Conservation (phyloP, 2,888 invertebrate species). For the Pristionchus mayeri region DNA sequence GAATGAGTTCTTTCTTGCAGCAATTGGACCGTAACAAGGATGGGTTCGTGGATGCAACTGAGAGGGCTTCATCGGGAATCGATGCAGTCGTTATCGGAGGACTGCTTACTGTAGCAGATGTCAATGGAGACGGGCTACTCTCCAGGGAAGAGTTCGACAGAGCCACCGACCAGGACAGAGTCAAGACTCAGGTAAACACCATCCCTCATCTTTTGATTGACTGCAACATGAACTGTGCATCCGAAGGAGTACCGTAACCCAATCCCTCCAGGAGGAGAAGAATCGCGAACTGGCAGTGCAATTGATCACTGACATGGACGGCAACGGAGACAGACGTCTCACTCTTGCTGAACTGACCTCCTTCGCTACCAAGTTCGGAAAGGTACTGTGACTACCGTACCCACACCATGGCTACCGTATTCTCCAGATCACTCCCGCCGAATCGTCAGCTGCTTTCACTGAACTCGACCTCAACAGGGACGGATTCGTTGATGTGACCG, state of each 20-base stretch:
- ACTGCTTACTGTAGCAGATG: conserved; percentile 41
- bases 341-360: conserved; percentile 62
- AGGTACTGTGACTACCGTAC: conserved; percentile 35
- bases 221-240: too few species aligned
- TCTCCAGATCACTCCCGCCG: conserved; percentile 14
- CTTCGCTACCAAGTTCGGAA: conserved; percentile 57
- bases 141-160: conserved; percentile 45
- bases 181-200: conserved; percentile 28
- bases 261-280: conserved; percentile 55
- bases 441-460: conserved; percentile 24
- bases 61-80: conserved; percentile 47
- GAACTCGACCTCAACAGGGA: conserved; percentile 46
- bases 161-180: conserved; percentile 34
- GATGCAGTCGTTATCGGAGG: conserved; percentile 48
- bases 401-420: not conserved
- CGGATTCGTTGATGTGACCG: conserved; percentile 35
- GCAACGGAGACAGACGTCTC: conserved; percentile 66
- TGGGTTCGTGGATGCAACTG: conserved; percentile 35
- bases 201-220: too few species aligned
- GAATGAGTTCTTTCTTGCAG: conserved; percentile 10
- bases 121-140: conserved; percentile 49
- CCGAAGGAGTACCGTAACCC: not conserved
- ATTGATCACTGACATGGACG: conserved; percentile 67
- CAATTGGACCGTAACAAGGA: conserved; percentile 42
- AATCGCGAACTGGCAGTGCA: conserved; percentile 69